Evolutionary conservation across 64 coral and sea anemone genomes (phyloP).

Genomic region (Acropora yongei): DNA sequence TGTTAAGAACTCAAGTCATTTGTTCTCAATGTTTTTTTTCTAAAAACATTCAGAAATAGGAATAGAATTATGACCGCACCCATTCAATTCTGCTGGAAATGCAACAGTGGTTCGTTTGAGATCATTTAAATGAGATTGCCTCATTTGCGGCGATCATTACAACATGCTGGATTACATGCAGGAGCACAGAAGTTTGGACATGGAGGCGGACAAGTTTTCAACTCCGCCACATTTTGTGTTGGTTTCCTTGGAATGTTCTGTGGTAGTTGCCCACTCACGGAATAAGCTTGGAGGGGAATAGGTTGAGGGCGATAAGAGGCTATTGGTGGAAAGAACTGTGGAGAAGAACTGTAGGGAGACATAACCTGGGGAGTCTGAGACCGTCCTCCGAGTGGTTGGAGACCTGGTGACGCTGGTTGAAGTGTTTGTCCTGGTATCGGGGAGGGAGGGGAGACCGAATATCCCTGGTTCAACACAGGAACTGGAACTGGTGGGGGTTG

Average conservation of each 20-base stretch:
- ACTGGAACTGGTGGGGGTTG: neutral
- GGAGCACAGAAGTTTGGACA: neutral
- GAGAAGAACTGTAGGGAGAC: neutral
- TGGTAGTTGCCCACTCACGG: neutral
- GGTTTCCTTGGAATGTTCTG: neutral
- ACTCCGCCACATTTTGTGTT: neutral
- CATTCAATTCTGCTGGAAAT: too few relatives aligned
- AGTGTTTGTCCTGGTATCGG: neutral
- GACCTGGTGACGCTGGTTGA: constrained; percentile 17
- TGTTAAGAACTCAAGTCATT: too few relatives aligned
- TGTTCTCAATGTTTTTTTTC: too few relatives aligned
- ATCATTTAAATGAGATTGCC: neutral
- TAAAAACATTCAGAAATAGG: too few relatives aligned
- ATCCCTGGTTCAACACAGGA: constrained; percentile 1
- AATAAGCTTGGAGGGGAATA: neutral
- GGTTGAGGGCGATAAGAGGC: neutral
- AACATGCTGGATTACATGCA: neutral
- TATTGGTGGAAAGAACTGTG: neutral
- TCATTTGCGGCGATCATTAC: constrained; percentile 10
- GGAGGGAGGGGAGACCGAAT: neutral
- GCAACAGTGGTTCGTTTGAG: too few relatives aligned
- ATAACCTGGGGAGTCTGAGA: neutral
- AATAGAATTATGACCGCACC: too few relatives aligned
- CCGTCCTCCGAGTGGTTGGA: neutral
- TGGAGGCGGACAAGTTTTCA: neutral